Conservation (phyloP, 2,888 invertebrate genomes). For the Tenodera sinensis region DNA sequence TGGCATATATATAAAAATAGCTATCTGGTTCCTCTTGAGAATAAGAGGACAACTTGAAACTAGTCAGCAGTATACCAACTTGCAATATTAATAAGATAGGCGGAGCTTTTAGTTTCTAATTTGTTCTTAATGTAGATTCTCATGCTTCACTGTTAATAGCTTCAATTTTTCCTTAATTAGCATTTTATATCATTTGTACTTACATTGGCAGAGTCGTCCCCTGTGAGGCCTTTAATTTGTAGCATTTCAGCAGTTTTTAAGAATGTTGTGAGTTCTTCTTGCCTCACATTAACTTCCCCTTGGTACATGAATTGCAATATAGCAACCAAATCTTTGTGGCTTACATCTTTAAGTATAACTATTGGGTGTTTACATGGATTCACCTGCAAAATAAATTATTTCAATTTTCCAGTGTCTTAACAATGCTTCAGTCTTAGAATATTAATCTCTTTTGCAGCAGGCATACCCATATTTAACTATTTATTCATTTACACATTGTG, state of each 20-base stretch:
- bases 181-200: neutral
- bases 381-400: constrained; percentile 25
- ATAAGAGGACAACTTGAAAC: no score
- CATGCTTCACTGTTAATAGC: no score
- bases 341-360: constrained; percentile 67
- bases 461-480: no score
- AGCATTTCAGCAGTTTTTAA: constrained; percentile 69
- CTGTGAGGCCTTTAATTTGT: constrained; percentile 67
- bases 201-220: constrained; percentile 33
- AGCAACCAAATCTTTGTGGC: constrained; percentile 65
- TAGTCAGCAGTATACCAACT: no score
- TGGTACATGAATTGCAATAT: constrained; percentile 70
- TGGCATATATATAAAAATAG: no score
- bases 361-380: constrained; percentile 41
- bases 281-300: constrained; percentile 69
- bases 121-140: no score
- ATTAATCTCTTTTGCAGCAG: neutral
- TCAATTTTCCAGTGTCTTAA: no score
- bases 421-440: neutral
- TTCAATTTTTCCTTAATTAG: no score
- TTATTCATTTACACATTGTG: no score
- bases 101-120: no score
- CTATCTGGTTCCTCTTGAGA: no score
- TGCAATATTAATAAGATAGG: no score
- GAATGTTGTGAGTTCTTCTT: constrained; percentile 67